These are phyloP conservation scores for Drosophila birchii DNA, from an alignment of 2,888 invertebrate species.

Conservation along the genomic window DNA sequence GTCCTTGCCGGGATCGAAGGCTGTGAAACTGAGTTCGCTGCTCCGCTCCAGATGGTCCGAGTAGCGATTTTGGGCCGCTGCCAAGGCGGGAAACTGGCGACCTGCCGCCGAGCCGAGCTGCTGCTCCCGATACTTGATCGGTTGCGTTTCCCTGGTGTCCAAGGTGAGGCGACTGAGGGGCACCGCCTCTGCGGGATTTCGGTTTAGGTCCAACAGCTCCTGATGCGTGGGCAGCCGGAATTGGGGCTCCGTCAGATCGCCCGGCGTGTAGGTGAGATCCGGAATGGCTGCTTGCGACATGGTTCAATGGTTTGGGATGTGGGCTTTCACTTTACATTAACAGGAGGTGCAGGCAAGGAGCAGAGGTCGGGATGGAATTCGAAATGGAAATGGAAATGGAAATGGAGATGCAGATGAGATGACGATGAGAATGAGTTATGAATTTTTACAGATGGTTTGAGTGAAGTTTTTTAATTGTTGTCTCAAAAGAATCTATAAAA, in stretches of 20 bases:
- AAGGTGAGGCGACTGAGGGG: constrained; percentile 82
- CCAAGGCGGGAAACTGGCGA: constrained; percentile 64
- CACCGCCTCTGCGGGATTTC: constrained; percentile 64
- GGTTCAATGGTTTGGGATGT: constrained; percentile 35
- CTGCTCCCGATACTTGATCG: constrained; percentile 35
- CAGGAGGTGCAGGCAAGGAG: background rate
- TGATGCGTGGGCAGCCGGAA: constrained; percentile 84
- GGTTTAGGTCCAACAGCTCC: constrained; percentile 76
- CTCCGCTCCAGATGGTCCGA: constrained; percentile 56
- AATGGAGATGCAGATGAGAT: constrained; percentile 13
- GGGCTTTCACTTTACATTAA: constrained; percentile 9
- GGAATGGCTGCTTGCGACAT: constrained; percentile 67
- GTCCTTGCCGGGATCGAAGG: constrained; percentile 65
- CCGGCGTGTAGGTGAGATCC: constrained; percentile 85
- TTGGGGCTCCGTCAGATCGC: constrained; percentile 85
- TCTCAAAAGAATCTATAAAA: background rate
- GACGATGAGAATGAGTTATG: constrained; percentile 11
- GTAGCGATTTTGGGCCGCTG: constrained; percentile 65
- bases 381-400: constrained; percentile 10
- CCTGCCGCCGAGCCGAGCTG: constrained; percentile 47
- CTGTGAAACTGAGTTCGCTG: constrained; percentile 44
- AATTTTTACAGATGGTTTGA: constrained; percentile 7
- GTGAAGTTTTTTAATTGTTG: background rate
- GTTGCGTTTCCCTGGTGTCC: constrained; percentile 65
- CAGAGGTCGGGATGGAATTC: constrained; percentile 3